phyloP scores from a whole-genome alignment of 2,797 vertebrate species.

The Acomys russatus region DNA sequence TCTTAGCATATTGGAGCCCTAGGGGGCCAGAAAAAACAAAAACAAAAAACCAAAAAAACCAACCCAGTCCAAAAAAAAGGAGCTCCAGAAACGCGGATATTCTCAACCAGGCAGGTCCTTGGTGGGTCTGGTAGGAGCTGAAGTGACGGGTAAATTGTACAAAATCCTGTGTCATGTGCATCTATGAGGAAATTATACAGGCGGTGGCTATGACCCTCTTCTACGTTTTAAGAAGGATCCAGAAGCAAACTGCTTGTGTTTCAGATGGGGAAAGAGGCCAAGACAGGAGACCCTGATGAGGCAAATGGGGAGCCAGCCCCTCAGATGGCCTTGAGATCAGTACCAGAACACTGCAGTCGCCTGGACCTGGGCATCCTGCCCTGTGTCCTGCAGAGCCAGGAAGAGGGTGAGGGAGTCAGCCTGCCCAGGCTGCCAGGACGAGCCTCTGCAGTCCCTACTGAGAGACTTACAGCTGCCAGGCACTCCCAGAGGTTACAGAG shows the following conservation, averaged over 20 bases:
- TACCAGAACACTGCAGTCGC: background rate
- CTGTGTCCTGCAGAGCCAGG: slow-evolving; percentile 17
- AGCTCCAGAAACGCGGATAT: background rate
- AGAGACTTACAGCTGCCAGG: slow-evolving; percentile 42
- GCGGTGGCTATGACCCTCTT: background rate
- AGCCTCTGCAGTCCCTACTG: slow-evolving; percentile 56
- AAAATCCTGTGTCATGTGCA: background rate
- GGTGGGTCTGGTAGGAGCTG: background rate
- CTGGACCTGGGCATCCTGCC: slow-evolving; percentile 41
- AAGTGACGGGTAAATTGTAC: background rate
- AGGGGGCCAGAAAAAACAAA: background rate
- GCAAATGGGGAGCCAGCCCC: background rate
- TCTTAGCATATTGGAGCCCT: background rate
- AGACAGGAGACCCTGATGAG: background rate
- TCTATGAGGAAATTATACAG: background rate
- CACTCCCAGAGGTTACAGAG: slow-evolving; percentile 11
- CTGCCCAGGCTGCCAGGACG: background rate
- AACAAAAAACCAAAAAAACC: background rate
- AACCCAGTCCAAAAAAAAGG: background rate
- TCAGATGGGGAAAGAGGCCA: background rate
- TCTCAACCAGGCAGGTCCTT: background rate
- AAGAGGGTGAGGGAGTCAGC: background rate
- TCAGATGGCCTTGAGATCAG: background rate
- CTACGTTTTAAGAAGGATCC: background rate
- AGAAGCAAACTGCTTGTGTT: background rate